Percentiles rank a stretch among this genome's conserved stretches.
phyloP scores from a whole-genome alignment of 2,888 invertebrate species.

The Actias luna region DNA sequence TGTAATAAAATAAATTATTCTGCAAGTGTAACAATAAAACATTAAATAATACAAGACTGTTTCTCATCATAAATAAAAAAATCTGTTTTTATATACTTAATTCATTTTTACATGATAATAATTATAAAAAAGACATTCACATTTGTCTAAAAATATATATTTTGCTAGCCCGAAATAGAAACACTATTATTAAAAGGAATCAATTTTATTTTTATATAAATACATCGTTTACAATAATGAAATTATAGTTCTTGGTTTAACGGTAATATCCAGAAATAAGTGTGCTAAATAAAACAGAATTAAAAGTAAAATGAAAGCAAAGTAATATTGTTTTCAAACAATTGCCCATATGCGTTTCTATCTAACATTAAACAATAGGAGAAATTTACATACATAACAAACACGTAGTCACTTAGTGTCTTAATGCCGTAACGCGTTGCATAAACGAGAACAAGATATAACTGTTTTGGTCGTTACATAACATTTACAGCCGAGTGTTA shows the following conservation, averaged over 20 bases:
- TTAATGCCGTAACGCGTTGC: slow-evolving; percentile 48
- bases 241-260: no score
- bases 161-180: not conserved
- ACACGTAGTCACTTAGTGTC: slow-evolving; percentile 27
- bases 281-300: not conserved
- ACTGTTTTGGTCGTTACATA: slow-evolving; percentile 62
- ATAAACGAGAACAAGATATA: slow-evolving; percentile 51
- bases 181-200: not conserved
- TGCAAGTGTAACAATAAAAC: not conserved
- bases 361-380: slow-evolving; percentile 35
- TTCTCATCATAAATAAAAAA: not conserved
- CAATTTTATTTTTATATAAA: not conserved
- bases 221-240: not conserved
- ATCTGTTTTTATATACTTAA: not conserved
- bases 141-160: not conserved
- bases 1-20: not conserved
- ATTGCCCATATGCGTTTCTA: slow-evolving; percentile 8
- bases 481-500: slow-evolving; percentile 48
- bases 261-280: no score
- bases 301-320: slow-evolving; percentile 11
- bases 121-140: not conserved
- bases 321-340: slow-evolving; percentile 19
- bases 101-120: not conserved
- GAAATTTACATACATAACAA: slow-evolving; percentile 37
- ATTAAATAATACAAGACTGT: not conserved